A percentile compares a stretch with the other conserved stretches of the same genome.
Conservation (phyloP, 2,113 vertebrate genomes). For the Tricholaema leucomelas region DNA sequence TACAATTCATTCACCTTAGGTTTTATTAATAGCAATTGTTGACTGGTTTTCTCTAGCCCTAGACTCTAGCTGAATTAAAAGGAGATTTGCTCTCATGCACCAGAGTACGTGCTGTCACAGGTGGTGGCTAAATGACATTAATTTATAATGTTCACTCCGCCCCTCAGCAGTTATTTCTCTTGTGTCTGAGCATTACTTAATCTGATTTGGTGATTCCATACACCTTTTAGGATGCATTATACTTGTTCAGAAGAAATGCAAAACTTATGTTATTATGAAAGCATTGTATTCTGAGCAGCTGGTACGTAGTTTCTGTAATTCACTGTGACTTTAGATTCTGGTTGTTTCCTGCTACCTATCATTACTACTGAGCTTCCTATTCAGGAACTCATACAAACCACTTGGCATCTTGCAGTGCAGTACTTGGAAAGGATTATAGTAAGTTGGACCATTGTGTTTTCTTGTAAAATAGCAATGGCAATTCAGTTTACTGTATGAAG, state of each 20-base stretch:
- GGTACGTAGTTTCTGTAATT: constrained; percentile 20
- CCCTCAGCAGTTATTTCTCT: constrained; percentile 17
- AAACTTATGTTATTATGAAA: constrained; percentile 48
- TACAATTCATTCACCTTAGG: neutral
- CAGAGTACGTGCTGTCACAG: neutral
- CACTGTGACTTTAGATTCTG: constrained; percentile 61
- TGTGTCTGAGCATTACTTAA: constrained; percentile 25
- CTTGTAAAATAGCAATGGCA: constrained; percentile 45
- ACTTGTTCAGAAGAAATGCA: constrained; percentile 52
- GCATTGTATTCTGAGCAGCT: constrained; percentile 51
- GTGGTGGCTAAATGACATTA: constrained; percentile 42
- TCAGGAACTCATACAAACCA: constrained; percentile 45
- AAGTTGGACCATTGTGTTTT: constrained; percentile 36
- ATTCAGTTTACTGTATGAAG: neutral
- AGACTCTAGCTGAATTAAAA: constrained; percentile 41
- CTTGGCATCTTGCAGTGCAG: constrained; percentile 51
- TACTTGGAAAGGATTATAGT: constrained; percentile 42
- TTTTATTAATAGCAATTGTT: constrained; percentile 34
- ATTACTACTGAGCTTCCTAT: constrained; percentile 60
- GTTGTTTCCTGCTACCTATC: constrained; percentile 60
- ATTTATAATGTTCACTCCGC: constrained; percentile 12
- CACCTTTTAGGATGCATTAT: constrained; percentile 45
- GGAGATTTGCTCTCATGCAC: constrained; percentile 5
- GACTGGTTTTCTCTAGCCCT: neutral
- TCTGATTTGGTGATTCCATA: constrained; percentile 39